Evolutionary conservation across 2,113 vertebrate genomes (phyloP).

Genomic region (Bucco capensis): DNA sequence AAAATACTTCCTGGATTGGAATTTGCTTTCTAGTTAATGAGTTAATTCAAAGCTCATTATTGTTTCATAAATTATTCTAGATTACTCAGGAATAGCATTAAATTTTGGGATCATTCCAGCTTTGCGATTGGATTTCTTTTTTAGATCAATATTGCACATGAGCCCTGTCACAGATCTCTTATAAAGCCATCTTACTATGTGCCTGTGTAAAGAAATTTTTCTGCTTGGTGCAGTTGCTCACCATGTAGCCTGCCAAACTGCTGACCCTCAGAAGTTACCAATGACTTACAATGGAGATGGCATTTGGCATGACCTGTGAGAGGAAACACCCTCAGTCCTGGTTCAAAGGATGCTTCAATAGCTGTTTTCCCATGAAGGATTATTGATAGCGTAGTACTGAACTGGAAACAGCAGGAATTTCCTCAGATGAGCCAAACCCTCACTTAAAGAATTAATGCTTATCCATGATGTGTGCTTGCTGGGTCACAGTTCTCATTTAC

Average conservation of each 20-base stretch:
- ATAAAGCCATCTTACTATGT: rapidly evolving
- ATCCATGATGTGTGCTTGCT: background rate
- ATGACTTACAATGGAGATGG: background rate
- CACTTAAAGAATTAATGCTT: background rate
- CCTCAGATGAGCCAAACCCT: background rate
- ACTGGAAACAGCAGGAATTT: background rate
- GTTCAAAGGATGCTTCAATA: background rate
- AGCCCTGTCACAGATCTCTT: background rate
- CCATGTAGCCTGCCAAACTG: background rate
- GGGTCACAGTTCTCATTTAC: background rate
- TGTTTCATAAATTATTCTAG: background rate
- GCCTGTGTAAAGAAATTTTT: background rate
- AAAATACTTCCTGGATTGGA: slow-evolving; percentile 15
- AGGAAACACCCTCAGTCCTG: background rate
- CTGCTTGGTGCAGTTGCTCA: background rate
- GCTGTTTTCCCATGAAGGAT: background rate
- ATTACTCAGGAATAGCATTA: background rate
- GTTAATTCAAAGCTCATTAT: background rate
- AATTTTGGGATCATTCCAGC: background rate
- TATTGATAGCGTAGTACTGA: background rate
- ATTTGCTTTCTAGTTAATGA: background rate
- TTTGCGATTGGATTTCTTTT: background rate
- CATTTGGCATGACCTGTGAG: background rate
- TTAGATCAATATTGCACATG: background rate
- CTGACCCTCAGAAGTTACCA: background rate